A percentile compares a stretch with the other conserved stretches of the same genome.
Evolutionary conservation across 2,797 vertebrate species (phyloP).

Genomic region (Periparus ater): DNA sequence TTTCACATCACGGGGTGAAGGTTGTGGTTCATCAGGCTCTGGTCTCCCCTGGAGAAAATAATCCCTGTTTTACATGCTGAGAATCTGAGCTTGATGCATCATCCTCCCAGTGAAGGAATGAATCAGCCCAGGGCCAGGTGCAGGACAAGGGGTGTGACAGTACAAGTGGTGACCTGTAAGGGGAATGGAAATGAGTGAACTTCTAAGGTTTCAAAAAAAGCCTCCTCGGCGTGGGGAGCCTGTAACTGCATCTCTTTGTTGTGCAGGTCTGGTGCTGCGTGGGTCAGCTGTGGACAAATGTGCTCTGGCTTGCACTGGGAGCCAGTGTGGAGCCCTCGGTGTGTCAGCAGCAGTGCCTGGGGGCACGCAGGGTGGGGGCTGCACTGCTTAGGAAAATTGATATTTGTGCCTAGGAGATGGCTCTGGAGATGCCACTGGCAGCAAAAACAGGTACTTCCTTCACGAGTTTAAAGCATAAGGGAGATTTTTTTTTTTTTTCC

Average conservation of each 20-base stretch:
- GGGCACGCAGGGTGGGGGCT: background rate
- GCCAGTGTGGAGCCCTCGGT: rapidly evolving
- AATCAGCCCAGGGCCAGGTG: slow-evolving; percentile 58
- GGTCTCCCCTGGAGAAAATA: background rate
- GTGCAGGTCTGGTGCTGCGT: slow-evolving; percentile 12
- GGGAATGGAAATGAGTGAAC: slow-evolving; percentile 48
- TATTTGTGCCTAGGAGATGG: background rate
- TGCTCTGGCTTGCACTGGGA: background rate
- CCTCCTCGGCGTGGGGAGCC: background rate
- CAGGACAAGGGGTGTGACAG: slow-evolving; percentile 57
- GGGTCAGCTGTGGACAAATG: slow-evolving; percentile 27
- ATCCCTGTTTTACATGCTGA: background rate
- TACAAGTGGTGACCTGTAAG: slow-evolving; percentile 44
- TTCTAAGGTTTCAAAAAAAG: slow-evolving; percentile 45
- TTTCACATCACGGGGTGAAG: background rate
- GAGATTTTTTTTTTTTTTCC: background rate
- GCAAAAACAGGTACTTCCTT: background rate
- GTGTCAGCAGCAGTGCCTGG: background rate
- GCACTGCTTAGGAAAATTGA: rapidly evolving
- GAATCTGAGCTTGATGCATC: background rate
- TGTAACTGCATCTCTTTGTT: slow-evolving; percentile 39
- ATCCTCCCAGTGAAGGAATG: slow-evolving; percentile 10
- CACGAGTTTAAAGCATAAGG: background rate
- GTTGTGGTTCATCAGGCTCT: background rate
- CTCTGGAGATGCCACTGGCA: background rate